These are phyloP conservation scores for Portevinia maculata DNA, from an alignment of 2,888 invertebrate genomes.

Conservation along the genomic window DNA sequence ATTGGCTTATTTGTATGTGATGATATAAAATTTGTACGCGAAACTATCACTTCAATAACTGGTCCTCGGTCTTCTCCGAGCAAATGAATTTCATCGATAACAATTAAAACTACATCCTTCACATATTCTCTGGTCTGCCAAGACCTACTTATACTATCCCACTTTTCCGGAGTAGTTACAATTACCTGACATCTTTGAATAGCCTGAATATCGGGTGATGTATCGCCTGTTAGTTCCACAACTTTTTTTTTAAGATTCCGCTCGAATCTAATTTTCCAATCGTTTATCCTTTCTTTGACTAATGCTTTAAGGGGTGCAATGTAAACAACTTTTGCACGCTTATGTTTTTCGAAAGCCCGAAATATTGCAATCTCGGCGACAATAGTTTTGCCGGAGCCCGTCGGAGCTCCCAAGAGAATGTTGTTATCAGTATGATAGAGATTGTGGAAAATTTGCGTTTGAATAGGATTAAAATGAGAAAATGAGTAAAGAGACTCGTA, in stretches of 20 bases:
- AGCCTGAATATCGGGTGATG: conserved; percentile 91
- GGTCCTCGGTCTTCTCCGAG: conserved; percentile 95
- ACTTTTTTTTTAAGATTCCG: conserved; percentile 90
- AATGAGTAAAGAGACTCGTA: conserved; percentile 94
- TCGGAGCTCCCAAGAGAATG: conserved; percentile 92
- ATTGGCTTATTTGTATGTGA: conserved; percentile 92
- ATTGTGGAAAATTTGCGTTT: conserved; percentile 98
- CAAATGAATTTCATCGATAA: conserved; percentile 99
- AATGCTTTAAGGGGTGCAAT: conserved; percentile 99
- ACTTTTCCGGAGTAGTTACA: conserved; percentile 99
- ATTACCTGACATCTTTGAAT: conserved; percentile 95
- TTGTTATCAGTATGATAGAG: conserved; percentile 97
- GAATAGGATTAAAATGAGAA: conserved; percentile 98
- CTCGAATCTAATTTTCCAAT: conserved; percentile 94
- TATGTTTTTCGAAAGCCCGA: conserved; percentile 92
- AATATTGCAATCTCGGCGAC: conserved; percentile 99
- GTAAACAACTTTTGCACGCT: conserved; percentile 95
- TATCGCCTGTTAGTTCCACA: conserved; percentile 97
- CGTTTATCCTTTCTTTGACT: conserved; percentile 97
- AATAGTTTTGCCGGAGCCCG: conserved; percentile 98
- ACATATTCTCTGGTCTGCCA: conserved; percentile 99
- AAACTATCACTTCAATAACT: conserved; percentile 98
- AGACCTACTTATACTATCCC: conserved; percentile 99
- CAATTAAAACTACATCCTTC: conserved; percentile 93
- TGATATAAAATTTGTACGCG: conserved; percentile 97